phyloP scores from a whole-genome alignment of 2,888 invertebrate genomes.

The Desoria tigrina region DNA sequence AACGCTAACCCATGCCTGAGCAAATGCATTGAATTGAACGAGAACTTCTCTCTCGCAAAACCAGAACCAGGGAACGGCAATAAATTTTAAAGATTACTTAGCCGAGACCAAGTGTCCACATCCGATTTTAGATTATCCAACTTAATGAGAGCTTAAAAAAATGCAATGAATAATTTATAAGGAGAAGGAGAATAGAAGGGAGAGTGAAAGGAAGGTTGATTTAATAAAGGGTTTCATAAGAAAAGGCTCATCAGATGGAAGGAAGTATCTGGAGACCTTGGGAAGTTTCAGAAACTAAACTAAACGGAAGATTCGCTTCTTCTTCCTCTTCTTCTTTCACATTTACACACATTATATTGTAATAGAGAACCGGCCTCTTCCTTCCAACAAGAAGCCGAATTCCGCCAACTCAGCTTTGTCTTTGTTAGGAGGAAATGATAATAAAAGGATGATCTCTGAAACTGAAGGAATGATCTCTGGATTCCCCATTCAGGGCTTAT shows the following conservation, averaged over 20 bases:
- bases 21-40: no score
- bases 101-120: background rate
- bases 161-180: conserved; percentile 13
- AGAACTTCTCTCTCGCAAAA: no score
- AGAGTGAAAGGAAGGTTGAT: background rate
- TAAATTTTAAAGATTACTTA: no score
- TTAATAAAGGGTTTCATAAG: background rate
- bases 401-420: conserved; percentile 15
- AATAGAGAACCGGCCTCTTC: no score
- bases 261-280: background rate
- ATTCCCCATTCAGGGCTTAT: no score
- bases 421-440: background rate
- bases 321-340: no score
- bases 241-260: conserved; percentile 12
- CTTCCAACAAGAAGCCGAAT: no score
- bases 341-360: no score
- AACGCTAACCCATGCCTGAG: no score
- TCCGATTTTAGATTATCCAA: background rate
- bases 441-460: conserved; percentile 10
- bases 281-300: no score
- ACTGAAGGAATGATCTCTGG: background rate
- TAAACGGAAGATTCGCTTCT: no score
- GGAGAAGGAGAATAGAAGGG: background rate
- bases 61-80: no score
- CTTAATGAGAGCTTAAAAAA: conserved; percentile 7